A percentile compares a stretch with the other conserved stretches of the same genome.
Evolutionary conservation across 2,113 vertebrate genomes (phyloP).

Genomic region (Talpa occidentalis): DNA sequence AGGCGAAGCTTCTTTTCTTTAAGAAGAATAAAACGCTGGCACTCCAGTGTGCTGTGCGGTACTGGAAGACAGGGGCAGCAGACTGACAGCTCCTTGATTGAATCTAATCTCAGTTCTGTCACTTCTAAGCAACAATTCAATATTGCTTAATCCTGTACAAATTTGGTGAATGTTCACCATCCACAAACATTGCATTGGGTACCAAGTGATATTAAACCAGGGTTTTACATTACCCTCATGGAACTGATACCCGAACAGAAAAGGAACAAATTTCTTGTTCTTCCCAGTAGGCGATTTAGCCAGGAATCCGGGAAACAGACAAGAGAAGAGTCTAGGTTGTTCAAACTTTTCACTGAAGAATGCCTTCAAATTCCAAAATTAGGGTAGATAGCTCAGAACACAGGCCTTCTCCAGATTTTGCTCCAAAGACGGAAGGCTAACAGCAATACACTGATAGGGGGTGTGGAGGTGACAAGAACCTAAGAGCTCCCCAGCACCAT

Average conservation of each 20-base stretch:
- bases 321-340: not conserved
- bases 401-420: not conserved
- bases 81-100: not conserved
- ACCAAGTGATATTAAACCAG: not conserved
- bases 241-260: not conserved
- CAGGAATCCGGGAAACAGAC: not conserved
- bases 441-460: accelerated
- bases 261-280: not conserved
- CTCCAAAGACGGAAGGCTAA: not conserved
- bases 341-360: not conserved
- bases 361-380: not conserved
- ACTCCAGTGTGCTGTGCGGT: accelerated
- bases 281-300: not conserved
- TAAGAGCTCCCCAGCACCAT: not conserved
- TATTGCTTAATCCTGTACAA: not conserved
- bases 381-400: not conserved
- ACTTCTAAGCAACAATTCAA: slow-evolving; percentile 3
- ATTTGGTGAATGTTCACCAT: not conserved
- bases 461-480: not conserved
- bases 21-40: not conserved
- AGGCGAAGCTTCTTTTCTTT: not conserved
- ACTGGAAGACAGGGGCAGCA: not conserved
- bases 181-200: not conserved
- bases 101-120: slow-evolving; percentile 23
- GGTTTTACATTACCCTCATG: not conserved